Evolutionary conservation across 1,140 invertebrate species (phyloP), one percentile per base, ranked within the genome.

Genomic region (Heterodera carotae): DNA sequence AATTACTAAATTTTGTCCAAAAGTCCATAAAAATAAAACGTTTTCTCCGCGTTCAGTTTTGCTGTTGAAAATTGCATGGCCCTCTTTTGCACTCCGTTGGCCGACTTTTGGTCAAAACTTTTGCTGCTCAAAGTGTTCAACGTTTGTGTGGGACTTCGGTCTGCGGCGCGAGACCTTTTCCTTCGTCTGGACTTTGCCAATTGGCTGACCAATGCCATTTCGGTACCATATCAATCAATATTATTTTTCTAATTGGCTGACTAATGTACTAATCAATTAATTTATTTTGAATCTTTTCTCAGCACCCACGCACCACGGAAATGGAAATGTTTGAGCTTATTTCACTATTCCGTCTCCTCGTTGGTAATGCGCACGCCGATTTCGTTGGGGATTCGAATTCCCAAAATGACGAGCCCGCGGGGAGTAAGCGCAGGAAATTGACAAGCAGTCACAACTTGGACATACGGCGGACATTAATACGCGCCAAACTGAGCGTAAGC

Each of bases 151-250:
- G 60, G 66, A 29, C 60, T 76, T 53, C 34, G 68, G 34, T 76
- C 75, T 10, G 75, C 76, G 12, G 76, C 74, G 1, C 74, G 59
- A 10, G 77, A 78, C 53, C 6, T 78, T 33, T 78, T 78, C 33
- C 27, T 64, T n/a, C 59, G 75, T 2, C 29, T 78, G 33, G 69
- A 78, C 73, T 68, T 78, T 53, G 25, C 34, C 15, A 39, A 60
- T 33, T 78, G 77, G 77, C 36, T 78, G 12, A 39, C 68, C 34
- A 76, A 77, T 15, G 76, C 77, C n/a, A 77, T 78, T 59, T 59
- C 7, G 4, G 72, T 74, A 74, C 10, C 18, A 39, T 74, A 12
- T 33, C 64, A n/a, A 27, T n/a, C n/a, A n/a, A n/a, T n/a, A n/a
- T n/a, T n/a, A n/a, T n/a, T n/a, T n/a, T n/a, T n/a, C n/a, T n/a